Base-by-base conservation (phyloP, 2,888 invertebrate genomes). In the Amiota mariae region DNA sequence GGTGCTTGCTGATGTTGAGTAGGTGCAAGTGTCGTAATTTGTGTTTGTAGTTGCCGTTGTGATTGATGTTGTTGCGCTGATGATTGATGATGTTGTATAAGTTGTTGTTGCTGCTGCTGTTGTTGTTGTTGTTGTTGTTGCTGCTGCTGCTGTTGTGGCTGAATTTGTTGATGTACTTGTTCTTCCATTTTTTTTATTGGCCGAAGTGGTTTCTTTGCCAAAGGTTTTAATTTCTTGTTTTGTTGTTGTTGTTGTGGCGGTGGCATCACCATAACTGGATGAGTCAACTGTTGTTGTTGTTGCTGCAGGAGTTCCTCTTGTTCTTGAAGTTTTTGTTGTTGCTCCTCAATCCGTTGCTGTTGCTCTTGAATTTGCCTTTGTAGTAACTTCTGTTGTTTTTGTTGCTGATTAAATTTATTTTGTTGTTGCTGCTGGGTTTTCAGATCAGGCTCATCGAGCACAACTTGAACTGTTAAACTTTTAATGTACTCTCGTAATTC, bases 401-500 rank as follows among this genome's bases (percentile, higher is more conserved):
- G 78, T 75, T 82, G 81, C 11, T 73, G 72, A 46, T 63, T 61
- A 13, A 73, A 18, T 63, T 75, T 68, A 2, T 70, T 61, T 63
- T 76, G 79, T 20, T 79, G 81, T 63, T 68, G 67, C 48, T 78
- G 78, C 70, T 80, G 76, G 63, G 72, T 63, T 20, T 49, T 49
- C 10, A 46, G 24, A 46, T 9, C 15, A 13, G 80, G 67, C 54
- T 80, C 90, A 72, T 90, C 89, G 11, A 87, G 84, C 0, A 87
- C 88, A 8, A 88, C 81, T 13, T 89, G 87, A 8, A 90, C 89
- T 1, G 90, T 90, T 36, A 90, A 75, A 2, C 87, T 87, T 75
- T 87, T 89, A 1, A 90, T 90, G 73, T 90, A 91, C 51, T 92
- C 91, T 1, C 92, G 90, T 18, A 93, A 86, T n/a, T 91, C 90